Evolutionary conservation across 2,888 invertebrate species (phyloP).

Genomic region (Electrophaes corylata): DNA sequence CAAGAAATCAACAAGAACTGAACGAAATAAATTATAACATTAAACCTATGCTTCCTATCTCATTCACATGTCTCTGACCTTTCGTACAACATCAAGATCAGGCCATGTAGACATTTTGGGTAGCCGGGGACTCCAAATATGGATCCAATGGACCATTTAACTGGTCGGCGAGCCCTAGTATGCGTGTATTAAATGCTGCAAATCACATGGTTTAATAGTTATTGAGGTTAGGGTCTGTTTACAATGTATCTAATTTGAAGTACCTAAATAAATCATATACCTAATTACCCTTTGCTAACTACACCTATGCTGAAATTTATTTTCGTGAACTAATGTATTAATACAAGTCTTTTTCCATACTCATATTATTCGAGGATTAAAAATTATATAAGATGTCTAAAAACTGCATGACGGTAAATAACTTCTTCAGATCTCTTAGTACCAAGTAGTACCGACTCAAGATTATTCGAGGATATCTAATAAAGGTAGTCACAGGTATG

Average conservation of each 20-base stretch:
- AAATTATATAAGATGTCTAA: no score
- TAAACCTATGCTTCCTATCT: slow-evolving; percentile 18
- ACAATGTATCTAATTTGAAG: background rate
- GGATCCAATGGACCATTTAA: slow-evolving; percentile 30
- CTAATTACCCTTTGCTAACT: background rate
- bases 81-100: slow-evolving; percentile 31
- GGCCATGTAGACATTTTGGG: slow-evolving; percentile 28
- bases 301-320: background rate
- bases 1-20: slow-evolving; percentile 1
- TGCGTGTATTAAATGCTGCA: slow-evolving; percentile 26
- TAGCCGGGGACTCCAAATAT: slow-evolving; percentile 26
- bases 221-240: slow-evolving; percentile 5
- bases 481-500: no score
- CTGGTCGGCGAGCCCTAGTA: slow-evolving; percentile 19
- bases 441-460: no score
- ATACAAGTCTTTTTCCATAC: no score
- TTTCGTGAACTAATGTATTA: no score
- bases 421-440: no score
- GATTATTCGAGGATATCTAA: no score
- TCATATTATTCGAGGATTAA: no score
- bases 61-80: slow-evolving; percentile 24
- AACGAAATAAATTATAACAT: slow-evolving; percentile 12
- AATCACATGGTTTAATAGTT: slow-evolving; percentile 28
- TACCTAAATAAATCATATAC: background rate
- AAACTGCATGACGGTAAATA: no score